Base-by-base conservation (phyloP, 2,888 invertebrate genomes). In the Chrysolina oricalcia region DNA sequence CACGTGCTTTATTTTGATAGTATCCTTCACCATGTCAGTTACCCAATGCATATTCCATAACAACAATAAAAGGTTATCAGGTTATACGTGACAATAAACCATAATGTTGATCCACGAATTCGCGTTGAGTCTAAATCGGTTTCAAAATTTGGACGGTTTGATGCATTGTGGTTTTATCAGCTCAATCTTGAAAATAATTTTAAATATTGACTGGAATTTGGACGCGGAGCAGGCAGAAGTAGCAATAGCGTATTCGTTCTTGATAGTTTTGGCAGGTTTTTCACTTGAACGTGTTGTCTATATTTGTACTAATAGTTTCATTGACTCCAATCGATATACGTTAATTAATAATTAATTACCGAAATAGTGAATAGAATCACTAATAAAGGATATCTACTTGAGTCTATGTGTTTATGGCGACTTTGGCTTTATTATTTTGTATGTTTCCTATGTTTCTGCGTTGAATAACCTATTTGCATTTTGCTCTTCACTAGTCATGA, bases 31-130 rank as follows among this genome's bases (percentile, higher is more conserved):
- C 10, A 59, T 13, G n/a, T n/a, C 27, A 27, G 59, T 59, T 59
- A 35, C 27, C n/a, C 59, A 27, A 59, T n/a, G n/a, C 9, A 59
- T 27, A 27, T 59, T 59, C 35, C 59, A 59, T 59, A 35, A 59
- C 50, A 59, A 59, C 15, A 5, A 15, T n/a, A n/a, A 59, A 59
- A 59, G 59, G 35, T 59, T 35, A 27, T 35, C n/a, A 35, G 59
- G 59, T 35, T 59, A n/a, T 27, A 59, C 59, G 27, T 59, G 59
- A 59, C 27, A 13, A 59, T 59, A 59, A 59, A 59, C 27, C 23
- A 59, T 59, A 59, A 59, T 59, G 59, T 59, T 35, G n/a, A 35
- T 59, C 15, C n/a, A 59, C 23, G 17, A 35, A 59, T 13, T 9
- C 8, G 15, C 13, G 35, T 35, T 35, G 27, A 3, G 35, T 35